Conservation (phyloP, 2,797 vertebrate genomes). For the Gadopsis marmoratus region DNA sequence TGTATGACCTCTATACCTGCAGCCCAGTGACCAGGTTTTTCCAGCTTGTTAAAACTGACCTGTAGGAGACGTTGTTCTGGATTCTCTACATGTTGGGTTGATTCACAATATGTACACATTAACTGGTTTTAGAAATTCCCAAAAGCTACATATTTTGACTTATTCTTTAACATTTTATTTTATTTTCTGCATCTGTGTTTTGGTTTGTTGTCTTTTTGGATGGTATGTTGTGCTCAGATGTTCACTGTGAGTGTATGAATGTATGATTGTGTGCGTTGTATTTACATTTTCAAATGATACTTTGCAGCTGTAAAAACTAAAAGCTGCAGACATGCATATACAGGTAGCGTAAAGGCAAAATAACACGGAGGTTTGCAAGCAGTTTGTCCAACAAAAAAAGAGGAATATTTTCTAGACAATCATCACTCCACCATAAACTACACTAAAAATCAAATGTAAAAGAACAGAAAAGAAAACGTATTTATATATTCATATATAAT, state of each 20-base stretch:
- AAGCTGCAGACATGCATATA: conserved; percentile 62
- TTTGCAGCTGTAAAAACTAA: conserved; percentile 40
- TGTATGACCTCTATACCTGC: conserved; percentile 53
- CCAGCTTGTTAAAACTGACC: conserved; percentile 64
- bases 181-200: conserved; percentile 25
- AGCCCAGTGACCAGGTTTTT: conserved; percentile 61
- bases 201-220: conserved; percentile 7
- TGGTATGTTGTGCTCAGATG: conserved; percentile 47
- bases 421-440: conserved; percentile 88
- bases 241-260: conserved; percentile 29
- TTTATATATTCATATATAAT: conserved; percentile 88
- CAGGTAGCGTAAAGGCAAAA: conserved; percentile 65
- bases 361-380: conserved; percentile 50
- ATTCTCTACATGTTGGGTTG: conserved; percentile 77
- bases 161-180: conserved; percentile 13
- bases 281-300: conserved; percentile 59
- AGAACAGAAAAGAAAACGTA: conserved; percentile 77
- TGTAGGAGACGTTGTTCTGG: conserved; percentile 58
- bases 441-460: conserved; percentile 83
- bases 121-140: conserved; percentile 51
- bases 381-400: conserved; percentile 89
- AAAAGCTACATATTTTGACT: conserved; percentile 51
- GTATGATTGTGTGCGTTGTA: conserved; percentile 54
- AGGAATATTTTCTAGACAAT: conserved; percentile 82
- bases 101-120: conserved; percentile 53